Percentiles rank a stretch among this genome's conserved stretches.
These are phyloP conservation scores for Darevskia nairensis DNA, from an alignment of 2,797 vertebrate species.

Conservation along the genomic window DNA sequence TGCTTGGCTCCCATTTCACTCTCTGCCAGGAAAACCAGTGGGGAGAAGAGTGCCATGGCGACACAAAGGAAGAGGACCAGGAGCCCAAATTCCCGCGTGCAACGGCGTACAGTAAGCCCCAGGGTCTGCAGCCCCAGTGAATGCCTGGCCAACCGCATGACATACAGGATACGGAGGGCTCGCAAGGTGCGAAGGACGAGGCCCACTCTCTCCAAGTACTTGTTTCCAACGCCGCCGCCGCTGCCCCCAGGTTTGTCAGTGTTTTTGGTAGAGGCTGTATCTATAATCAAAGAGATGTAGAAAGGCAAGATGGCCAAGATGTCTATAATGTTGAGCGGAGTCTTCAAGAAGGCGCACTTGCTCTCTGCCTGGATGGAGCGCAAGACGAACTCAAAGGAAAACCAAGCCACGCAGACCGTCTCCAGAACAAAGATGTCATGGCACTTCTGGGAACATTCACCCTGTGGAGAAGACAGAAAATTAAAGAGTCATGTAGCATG, in stretches of 20 bases:
- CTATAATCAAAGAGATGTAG: conserved; percentile 91
- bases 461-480: conserved; percentile 76
- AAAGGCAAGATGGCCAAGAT: conserved; percentile 95
- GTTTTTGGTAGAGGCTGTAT: conserved; percentile 80
- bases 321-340: conserved; percentile 93
- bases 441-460: conserved; percentile 92
- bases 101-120: conserved; percentile 90
- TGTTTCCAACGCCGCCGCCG: conserved; percentile 82
- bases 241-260: conserved; percentile 67
- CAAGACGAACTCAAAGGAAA: conserved; percentile 95
- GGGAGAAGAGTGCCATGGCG: conserved; percentile 94
- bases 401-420: conserved; percentile 96
- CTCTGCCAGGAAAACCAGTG: conserved; percentile 92
- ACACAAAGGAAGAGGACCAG: conserved; percentile 94
- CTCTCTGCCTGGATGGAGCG: conserved; percentile 94
- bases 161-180: conserved; percentile 93
- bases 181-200: conserved; percentile 91
- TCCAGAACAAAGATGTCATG: conserved; percentile 94
- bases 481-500: conserved; percentile 21
- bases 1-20: conserved; percentile 94
- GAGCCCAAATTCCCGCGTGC: conserved; percentile 92
- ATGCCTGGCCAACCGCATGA: conserved; percentile 93
- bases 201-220: conserved; percentile 93
- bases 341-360: conserved; percentile 93
- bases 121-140: conserved; percentile 93